Percentiles rank a stretch among this genome's conserved stretches.
phyloP scores from a whole-genome alignment of 2,113 vertebrate genomes.

The Catharus bicknelli region DNA sequence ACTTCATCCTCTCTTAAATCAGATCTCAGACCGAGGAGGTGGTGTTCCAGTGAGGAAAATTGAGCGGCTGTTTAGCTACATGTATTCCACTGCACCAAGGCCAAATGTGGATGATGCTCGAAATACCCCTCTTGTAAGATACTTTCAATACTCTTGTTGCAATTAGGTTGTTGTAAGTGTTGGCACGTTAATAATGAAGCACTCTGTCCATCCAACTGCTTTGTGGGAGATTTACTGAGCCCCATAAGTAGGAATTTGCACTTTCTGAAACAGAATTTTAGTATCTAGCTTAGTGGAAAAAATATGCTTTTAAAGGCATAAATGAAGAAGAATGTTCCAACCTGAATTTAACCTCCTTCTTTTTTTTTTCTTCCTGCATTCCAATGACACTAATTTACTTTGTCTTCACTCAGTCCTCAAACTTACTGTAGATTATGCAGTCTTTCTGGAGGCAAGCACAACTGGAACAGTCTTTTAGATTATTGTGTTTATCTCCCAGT shows the following conservation, averaged over 20 bases:
- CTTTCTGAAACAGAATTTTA: not conserved
- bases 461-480: not conserved
- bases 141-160: not conserved
- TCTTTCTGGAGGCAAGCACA: not conserved
- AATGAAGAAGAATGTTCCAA: not conserved
- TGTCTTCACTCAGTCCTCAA: not conserved
- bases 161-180: not conserved
- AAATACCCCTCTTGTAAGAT: slow-evolving; percentile 90
- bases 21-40: slow-evolving; percentile 95
- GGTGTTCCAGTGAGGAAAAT: slow-evolving; percentile 93
- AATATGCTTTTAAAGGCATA: not conserved
- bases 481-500: not conserved
- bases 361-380: not conserved
- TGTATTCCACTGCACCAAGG: slow-evolving; percentile 92
- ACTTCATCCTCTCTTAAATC: slow-evolving; percentile 8
- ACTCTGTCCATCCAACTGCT: not conserved
- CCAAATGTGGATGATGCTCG: slow-evolving; percentile 83
- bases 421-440: not conserved
- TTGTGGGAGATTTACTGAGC: not conserved
- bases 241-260: not conserved
- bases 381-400: not conserved
- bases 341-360: not conserved
- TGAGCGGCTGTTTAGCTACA: slow-evolving; percentile 94
- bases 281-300: not conserved
- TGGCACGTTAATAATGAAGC: not conserved